Evolutionary conservation across 1,140 invertebrate genomes (phyloP), one percentile per base, ranked within the genome.

Genomic region (Brachionus plicatilis): DNA sequence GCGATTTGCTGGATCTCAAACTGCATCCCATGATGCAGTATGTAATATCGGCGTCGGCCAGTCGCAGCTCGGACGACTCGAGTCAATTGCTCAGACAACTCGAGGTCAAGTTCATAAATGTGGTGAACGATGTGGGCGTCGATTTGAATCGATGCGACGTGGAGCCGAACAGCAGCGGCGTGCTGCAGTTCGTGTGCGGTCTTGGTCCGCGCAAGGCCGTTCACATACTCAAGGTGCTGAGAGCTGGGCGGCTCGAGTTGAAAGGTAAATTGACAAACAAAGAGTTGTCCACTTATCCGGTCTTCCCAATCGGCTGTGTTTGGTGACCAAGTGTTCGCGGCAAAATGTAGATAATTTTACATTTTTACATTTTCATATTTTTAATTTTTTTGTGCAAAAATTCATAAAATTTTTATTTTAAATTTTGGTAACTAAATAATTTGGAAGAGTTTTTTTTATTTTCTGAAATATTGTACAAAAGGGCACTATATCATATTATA

Each of bases 121-220:
- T 95, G 78, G 95, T 96, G 0, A 98, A 98, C 89, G 96, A 98
- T 91, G 96, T 99, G 7, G 98, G 98, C n/a, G 95, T 99, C 0
- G 97, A 99, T 88, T 93, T 99, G 5, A 99, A 99, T 88, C 91
- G 94, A 86, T 94, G 95, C 14, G 93, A 99, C 1, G 92, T 95
- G 80, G 94, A 95, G 79, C 92, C 94, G 0, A 94, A 98, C 85
- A 95, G 95, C 1, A 85, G 93, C 0, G 94, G 87, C 45, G 88
- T 99, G n/a, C 91, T 99, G 5, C 98, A 99, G 90, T 99, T 99
- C 89, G 93, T 99, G 2, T 98, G 96, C 89, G 98, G 98, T 50
- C 90, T 99, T 8, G 98, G 98, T 3, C 95, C 96, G 0, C 92
- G 97, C 79, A 99, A 99, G 90, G 96, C 94, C 0, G 24, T 41